Evolutionary conservation across 2,113 vertebrate genomes (phyloP).

Genomic region (Callipepla californica): DNA sequence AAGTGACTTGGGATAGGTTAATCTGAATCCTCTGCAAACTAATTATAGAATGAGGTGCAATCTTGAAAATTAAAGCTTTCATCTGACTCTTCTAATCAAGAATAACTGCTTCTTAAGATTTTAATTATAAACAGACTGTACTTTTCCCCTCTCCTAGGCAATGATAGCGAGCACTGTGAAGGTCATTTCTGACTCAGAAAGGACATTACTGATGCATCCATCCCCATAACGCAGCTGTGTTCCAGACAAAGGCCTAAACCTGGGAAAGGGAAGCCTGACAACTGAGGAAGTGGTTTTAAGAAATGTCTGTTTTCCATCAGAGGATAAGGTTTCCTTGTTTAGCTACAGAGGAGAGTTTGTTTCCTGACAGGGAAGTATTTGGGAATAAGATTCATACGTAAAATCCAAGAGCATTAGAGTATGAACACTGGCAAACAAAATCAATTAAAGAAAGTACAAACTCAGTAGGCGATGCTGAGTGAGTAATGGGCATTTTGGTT

Average conservation of each 20-base stretch:
- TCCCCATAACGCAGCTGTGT: not conserved
- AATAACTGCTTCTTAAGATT: not conserved
- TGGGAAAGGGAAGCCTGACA: accelerated
- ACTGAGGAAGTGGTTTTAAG: not conserved
- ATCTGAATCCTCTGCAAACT: not conserved
- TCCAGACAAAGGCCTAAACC: not conserved
- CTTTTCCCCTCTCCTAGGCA: not conserved
- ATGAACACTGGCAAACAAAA: not conserved
- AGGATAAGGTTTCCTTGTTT: accelerated
- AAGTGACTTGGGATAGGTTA: conserved; percentile 1
- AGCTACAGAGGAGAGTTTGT: not conserved
- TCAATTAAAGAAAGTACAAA: not conserved
- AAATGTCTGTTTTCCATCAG: accelerated
- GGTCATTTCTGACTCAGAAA: not conserved
- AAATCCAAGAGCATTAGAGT: accelerated
- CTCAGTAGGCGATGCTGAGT: not conserved
- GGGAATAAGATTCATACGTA: accelerated
- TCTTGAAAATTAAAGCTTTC: not conserved
- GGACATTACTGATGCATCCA: not conserved
- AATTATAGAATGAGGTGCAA: not conserved
- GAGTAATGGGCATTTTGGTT: accelerated
- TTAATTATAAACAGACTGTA: not conserved
- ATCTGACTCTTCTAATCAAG: not conserved
- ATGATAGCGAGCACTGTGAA: not conserved
- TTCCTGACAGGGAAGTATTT: not conserved